Conservation (phyloP, 2,888 invertebrate species). For the Phengaris alcon region DNA sequence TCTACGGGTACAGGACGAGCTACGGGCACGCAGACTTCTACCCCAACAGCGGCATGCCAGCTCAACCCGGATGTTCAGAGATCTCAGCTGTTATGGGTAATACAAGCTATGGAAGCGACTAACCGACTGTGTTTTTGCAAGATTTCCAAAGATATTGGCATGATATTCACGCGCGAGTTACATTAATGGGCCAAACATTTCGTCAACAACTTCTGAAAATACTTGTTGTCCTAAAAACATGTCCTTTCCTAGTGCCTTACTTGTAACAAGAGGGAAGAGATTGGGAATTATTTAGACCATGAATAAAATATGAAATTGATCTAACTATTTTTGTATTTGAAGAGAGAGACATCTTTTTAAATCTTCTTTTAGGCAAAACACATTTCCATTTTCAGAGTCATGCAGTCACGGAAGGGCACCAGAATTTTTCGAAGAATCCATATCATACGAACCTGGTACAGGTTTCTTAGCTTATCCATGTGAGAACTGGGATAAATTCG, state of each 20-base stretch:
- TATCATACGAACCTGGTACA: constrained; percentile 58
- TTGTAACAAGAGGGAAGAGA: no score
- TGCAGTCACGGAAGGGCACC: constrained; percentile 85
- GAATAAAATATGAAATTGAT: no score
- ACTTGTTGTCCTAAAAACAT: background rate
- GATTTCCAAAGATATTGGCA: no score
- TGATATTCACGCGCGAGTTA: no score
- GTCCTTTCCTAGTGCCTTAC: no score
- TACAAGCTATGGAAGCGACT: background rate
- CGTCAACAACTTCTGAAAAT: background rate
- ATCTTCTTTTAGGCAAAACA: background rate
- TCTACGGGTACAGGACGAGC: constrained; percentile 79
- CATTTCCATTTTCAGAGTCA: constrained; percentile 64
- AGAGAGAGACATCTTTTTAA: no score
- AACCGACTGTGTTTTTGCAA: no score
- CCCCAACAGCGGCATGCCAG: constrained; percentile 83
- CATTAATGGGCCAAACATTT: no score
- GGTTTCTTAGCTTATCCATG: constrained; percentile 80
- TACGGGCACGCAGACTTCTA: constrained; percentile 87
- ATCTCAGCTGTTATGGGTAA: constrained; percentile 57
- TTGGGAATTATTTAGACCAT: no score
- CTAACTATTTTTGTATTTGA: no score
- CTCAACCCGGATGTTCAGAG: constrained; percentile 84
- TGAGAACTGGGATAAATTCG: constrained; percentile 70
- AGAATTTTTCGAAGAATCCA: constrained; percentile 82